These are phyloP conservation scores for Cranoglanis bouderius DNA, from an alignment of 2,113 vertebrate species.

Conservation along the genomic window DNA sequence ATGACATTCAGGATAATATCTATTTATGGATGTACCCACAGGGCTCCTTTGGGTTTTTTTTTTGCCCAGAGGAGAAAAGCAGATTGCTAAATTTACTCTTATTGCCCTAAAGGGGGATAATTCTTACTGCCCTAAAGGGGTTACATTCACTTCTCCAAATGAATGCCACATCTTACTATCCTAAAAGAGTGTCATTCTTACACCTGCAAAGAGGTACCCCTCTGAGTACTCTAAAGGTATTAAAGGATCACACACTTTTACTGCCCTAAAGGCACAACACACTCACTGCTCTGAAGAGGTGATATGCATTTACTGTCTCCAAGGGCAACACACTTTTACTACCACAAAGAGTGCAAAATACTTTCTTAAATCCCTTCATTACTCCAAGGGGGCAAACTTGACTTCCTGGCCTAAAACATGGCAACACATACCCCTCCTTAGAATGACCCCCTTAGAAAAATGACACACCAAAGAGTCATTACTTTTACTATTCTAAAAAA, in stretches of 20 bases:
- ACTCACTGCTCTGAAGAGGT: neutral
- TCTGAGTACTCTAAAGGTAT: neutral
- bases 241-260: neutral
- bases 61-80: neutral
- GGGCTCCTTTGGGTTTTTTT: neutral
- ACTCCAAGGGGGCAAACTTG: neutral
- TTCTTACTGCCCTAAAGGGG: neutral
- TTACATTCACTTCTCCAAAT: neutral
- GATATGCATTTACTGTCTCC: neutral
- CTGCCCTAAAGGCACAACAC: constrained; percentile 8
- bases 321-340: neutral
- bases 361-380: neutral
- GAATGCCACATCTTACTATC: neutral
- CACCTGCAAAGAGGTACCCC: neutral
- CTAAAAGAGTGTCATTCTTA: neutral
- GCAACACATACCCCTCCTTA: neutral
- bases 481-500: neutral
- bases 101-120: neutral
- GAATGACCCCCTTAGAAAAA: neutral
- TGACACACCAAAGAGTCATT: neutral
- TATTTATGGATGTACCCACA: constrained; percentile 26
- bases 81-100: neutral
- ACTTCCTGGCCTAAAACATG: neutral
- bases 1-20: neutral
- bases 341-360: neutral